Conservation (phyloP, 2,888 invertebrate genomes). For the Meta bourneti region DNA sequence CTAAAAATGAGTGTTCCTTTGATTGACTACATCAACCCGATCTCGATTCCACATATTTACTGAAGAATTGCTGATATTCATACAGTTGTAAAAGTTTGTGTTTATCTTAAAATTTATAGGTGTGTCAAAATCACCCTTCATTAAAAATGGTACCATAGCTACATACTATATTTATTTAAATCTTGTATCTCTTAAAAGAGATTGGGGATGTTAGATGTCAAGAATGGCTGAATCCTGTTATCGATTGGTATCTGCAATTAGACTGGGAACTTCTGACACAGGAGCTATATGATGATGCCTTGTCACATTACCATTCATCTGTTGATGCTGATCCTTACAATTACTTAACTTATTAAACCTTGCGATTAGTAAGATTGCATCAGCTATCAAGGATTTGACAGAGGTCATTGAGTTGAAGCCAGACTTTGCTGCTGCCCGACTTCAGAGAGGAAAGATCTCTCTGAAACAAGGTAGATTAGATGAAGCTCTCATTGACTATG, state of each 20-base stretch:
- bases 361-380: constrained; percentile 96
- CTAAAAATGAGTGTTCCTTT: neutral
- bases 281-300: constrained; percentile 96
- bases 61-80: neutral
- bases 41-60: neutral
- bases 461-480: constrained; percentile 91
- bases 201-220: constrained; percentile 52
- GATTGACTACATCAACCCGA: neutral
- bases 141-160: constrained; percentile 47
- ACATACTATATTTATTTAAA: constrained; percentile 38
- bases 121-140: neutral
- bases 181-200: constrained; percentile 52
- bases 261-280: constrained; percentile 94
- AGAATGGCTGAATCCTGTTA: constrained; percentile 83
- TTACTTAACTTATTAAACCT: constrained; percentile 97
- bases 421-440: constrained; percentile 91
- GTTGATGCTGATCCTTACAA: constrained; percentile 97
- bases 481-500: constrained; percentile 90
- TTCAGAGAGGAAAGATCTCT: constrained; percentile 92
- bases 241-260: constrained; percentile 95
- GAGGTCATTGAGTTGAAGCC: constrained; percentile 95
- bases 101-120: neutral
- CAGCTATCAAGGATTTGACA: constrained; percentile 95
- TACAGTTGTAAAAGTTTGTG: neutral
- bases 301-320: constrained; percentile 98